Conservation (phyloP, 2,797 vertebrate genomes). For the Spatula clypeata region DNA sequence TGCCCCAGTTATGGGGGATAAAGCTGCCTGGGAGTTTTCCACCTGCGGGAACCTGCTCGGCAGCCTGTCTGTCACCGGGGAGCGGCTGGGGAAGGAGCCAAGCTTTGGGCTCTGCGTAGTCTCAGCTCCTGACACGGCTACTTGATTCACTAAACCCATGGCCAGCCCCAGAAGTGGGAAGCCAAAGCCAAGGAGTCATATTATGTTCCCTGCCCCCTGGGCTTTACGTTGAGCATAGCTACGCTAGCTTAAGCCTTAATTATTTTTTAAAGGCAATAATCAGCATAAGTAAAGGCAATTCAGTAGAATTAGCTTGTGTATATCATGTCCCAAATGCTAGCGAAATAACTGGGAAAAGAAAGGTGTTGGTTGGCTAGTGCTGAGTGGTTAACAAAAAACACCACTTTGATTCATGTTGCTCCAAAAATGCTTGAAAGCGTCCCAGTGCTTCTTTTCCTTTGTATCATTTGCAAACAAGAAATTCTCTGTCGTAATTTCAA, state of each 20-base stretch:
- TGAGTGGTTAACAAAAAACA: neutral
- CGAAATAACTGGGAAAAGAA: neutral
- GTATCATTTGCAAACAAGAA: neutral
- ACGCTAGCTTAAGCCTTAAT: neutral
- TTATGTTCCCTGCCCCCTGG: neutral
- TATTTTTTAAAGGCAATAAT: conserved; percentile 52
- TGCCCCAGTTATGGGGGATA: neutral
- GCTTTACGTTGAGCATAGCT: neutral
- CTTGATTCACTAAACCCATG: neutral
- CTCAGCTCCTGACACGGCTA: neutral
- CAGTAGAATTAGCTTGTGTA: neutral
- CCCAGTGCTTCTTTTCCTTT: neutral
- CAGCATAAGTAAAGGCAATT: conserved; percentile 36
- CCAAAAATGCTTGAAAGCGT: neutral
- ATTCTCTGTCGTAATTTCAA: conserved; percentile 6
- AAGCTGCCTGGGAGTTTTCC: conserved; percentile 30
- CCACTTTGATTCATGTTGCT: neutral
- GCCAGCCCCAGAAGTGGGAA: neutral
- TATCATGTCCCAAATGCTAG: neutral
- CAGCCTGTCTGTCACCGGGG: conserved; percentile 22
- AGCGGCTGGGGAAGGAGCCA: neutral
- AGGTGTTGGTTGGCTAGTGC: neutral
- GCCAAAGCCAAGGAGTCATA: neutral
- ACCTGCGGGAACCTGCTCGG: conserved; percentile 35
- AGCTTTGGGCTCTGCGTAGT: neutral